Evolutionary conservation across 2,797 vertebrate genomes (phyloP).

Genomic region (Oreochromis grahami): DNA sequence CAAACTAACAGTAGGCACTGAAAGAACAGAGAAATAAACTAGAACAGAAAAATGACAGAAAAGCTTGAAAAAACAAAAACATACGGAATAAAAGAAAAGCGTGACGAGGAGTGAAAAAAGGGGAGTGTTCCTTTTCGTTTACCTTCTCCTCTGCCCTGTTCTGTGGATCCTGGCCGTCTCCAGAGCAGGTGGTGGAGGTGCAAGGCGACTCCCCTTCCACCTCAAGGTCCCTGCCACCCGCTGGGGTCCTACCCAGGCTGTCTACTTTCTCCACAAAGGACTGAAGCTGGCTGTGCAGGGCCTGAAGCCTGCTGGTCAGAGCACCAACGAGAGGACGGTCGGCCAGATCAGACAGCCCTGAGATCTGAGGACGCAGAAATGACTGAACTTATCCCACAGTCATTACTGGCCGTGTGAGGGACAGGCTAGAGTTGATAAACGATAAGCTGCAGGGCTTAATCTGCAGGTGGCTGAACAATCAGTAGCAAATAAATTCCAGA

Average conservation of each 20-base stretch:
- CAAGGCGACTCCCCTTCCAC: conserved; percentile 63
- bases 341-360: conserved; percentile 61
- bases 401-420: not conserved
- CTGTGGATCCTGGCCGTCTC: conserved; percentile 75
- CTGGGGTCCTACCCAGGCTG: conserved; percentile 59
- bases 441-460: not conserved
- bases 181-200: conserved; percentile 52
- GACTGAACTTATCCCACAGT: not conserved
- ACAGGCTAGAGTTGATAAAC: not conserved
- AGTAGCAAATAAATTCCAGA: not conserved
- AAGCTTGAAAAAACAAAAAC: not conserved
- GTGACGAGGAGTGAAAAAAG: conserved; percentile 25
- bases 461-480: not conserved
- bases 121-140: conserved; percentile 22
- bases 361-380: conserved; percentile 36
- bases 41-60: not conserved
- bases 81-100: conserved; percentile 15
- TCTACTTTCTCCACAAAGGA: conserved; percentile 86
- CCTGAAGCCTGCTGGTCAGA: conserved; percentile 84
- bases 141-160: conserved; percentile 83
- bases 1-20: conserved; percentile 62
- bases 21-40: conserved; percentile 25
- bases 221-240: conserved; percentile 70
- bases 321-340: conserved; percentile 85
- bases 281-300: conserved; percentile 87